Evolutionary conservation across 2,113 vertebrate species (phyloP).

Genomic region (Aegypius monachus): DNA sequence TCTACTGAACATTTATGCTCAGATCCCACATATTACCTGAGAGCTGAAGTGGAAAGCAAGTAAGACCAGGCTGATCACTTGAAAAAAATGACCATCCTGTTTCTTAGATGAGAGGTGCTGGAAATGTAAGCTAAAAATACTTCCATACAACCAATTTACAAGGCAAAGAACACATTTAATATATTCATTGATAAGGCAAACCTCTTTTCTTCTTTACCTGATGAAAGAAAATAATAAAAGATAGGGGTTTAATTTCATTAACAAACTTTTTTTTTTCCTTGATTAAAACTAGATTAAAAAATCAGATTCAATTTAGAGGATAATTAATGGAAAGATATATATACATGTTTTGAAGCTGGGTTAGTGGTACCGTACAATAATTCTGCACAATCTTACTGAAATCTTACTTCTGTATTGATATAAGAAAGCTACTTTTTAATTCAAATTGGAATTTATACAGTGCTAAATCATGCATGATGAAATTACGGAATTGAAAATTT

Average conservation of each 20-base stretch:
- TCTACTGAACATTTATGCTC: background rate
- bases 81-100: background rate
- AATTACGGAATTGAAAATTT: background rate
- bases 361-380: background rate
- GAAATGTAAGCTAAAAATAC: background rate
- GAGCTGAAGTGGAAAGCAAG: background rate
- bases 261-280: background rate
- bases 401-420: background rate
- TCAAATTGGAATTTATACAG: background rate
- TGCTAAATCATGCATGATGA: background rate
- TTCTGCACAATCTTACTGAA: background rate
- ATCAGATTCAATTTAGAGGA: background rate
- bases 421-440: background rate
- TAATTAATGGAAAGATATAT: background rate
- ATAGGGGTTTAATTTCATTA: background rate
- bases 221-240: background rate
- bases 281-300: background rate
- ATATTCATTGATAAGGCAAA: background rate
- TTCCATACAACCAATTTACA: background rate
- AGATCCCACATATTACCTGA: background rate
- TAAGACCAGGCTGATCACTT: background rate
- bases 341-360: background rate
- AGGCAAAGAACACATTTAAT: background rate
- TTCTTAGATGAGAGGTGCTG: background rate
- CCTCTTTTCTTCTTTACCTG: background rate